Conservation (phyloP, 2,113 vertebrate species). For the Pseudorhombus dupliciocellatus region DNA sequence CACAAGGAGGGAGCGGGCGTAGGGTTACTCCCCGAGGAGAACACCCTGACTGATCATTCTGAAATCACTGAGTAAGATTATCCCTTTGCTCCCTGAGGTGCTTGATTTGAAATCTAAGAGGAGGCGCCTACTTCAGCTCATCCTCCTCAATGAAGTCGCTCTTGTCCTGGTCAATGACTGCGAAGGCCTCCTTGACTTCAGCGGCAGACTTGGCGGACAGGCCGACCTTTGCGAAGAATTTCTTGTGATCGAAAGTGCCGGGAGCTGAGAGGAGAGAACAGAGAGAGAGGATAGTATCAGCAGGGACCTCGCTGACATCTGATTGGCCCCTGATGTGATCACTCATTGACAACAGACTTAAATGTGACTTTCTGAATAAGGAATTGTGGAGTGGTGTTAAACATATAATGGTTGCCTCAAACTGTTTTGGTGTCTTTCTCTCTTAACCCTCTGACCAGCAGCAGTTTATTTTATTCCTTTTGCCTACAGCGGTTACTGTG, state of each 20-base stretch:
- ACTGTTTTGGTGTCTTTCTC: no score
- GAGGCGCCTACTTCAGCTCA: constrained; percentile 81
- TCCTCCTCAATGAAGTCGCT: constrained; percentile 88
- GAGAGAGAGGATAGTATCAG: background rate
- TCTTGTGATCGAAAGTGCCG: constrained; percentile 85
- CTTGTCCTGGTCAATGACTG: constrained; percentile 87
- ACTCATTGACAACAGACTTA: no score
- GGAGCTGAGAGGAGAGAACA: constrained; percentile 73
- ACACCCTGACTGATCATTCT: constrained; percentile 23
- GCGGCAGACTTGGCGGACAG: constrained; percentile 79
- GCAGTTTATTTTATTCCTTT: no score
- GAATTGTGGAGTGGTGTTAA: no score
- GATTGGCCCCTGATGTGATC: background rate
- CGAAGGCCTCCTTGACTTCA: constrained; percentile 83
- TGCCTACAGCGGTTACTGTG: no score
- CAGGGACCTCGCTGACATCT: background rate
- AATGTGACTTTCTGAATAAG: no score
- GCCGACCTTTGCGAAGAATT: constrained; percentile 84
- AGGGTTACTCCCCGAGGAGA: constrained; percentile 5
- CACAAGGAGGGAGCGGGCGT: background rate
- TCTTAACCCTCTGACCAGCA: no score
- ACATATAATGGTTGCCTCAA: no score
- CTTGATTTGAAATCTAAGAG: constrained; percentile 35
- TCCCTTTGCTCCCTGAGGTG: constrained; percentile 6
- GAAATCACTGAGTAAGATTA: constrained; percentile 40